phyloP scores from a whole-genome alignment of 2,888 invertebrate genomes.

The Bibio marci region DNA sequence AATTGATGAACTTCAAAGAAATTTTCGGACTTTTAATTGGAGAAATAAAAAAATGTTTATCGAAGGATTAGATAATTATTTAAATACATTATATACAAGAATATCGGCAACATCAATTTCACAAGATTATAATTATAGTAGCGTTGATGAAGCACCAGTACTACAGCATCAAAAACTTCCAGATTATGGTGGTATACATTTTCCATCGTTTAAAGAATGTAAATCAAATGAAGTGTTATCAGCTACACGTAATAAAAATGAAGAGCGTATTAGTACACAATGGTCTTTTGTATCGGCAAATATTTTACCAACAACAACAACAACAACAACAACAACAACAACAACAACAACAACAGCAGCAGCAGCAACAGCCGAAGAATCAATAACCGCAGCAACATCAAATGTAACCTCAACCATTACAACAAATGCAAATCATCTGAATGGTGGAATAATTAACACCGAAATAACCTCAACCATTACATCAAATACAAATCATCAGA shows the following conservation, averaged over 20 bases:
- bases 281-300: too few species aligned
- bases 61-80: conserved; percentile 22
- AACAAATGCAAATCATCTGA: conserved; percentile 4
- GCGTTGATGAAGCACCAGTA: background rate
- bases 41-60: conserved; percentile 24
- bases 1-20: conserved; percentile 24
- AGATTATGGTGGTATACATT: background rate
- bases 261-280: background rate
- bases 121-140: too few species aligned
- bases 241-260: background rate
- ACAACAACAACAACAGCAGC: background rate
- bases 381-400: background rate
- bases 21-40: conserved; percentile 21
- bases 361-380: background rate
- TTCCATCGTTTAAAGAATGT: too few species aligned
- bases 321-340: too few species aligned
- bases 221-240: conserved; percentile 2
- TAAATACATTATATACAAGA: conserved; percentile 11
- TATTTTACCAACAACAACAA: too few species aligned
- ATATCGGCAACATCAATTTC: too few species aligned
- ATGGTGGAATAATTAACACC: conserved; percentile 1
- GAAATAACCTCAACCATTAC: conserved; percentile 7
- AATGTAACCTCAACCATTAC: background rate
- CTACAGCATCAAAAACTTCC: background rate
- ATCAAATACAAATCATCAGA: conserved; percentile 5